Evolutionary conservation across 2,888 invertebrate genomes (phyloP), one percentile per base, ranked within the genome.

Genomic region (Plebejus anna): DNA sequence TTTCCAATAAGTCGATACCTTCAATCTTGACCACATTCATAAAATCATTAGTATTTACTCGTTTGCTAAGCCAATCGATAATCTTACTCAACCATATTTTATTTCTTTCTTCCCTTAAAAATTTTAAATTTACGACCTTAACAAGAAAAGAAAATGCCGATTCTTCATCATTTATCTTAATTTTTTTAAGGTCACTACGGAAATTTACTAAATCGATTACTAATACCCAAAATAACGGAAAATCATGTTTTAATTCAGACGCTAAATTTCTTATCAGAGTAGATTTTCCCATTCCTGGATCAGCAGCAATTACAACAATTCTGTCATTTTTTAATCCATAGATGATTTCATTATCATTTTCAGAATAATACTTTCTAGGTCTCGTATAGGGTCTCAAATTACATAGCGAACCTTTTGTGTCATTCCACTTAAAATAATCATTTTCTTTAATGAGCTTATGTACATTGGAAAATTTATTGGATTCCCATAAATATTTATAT

Each of bases 231-330:
- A 47, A 7, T 42, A 28, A 28, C 1, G 72, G 72, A 72, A 28
- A 47, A 28, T 5, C 22, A 0, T 72, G 22, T 72, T 72, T 72
- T 22, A 72, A 47, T n/a, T 51, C 28, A n/a, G 51, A 72, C n/a
- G 42, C 72, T 13, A 72, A 72, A 51, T 72, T n/a, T 72, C 9
- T 22, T 72, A 72, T 28, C 4, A 72, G n/a, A 72, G 42, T 42
- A 47, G 72, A 72, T 72, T 72, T 72, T 9, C 72, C 72, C 72
- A 72, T 72, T 7, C 72, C 72, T 11, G 72, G 72, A 28, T 42
- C 47, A 47, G 72, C 72, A 13, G 42, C 72, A 72, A 72, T 72
- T 51, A 72, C n/a, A 13, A 72, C 47, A 47, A 72, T 47, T 72
- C 72, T 47, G 4, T 72, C 51, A 72, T 72, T 72, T 72, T 72